Base-by-base conservation (phyloP, 2,113 vertebrate species). In the Myiopsitta monachus region DNA sequence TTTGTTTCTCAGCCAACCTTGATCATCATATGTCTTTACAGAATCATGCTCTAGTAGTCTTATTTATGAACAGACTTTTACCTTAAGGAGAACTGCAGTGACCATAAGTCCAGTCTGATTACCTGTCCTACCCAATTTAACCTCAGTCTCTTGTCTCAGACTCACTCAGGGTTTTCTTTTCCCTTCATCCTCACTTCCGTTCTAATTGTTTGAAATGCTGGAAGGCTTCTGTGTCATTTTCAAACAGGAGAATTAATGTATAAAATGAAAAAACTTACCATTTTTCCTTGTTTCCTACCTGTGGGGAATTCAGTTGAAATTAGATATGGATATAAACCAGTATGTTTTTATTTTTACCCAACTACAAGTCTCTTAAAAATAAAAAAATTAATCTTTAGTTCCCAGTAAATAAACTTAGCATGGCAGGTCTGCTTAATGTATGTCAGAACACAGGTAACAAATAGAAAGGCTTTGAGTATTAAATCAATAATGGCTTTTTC, bases 401-500 rank as follows among this genome's bases (percentile, higher is more conserved):
- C 54, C 43, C 63, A 77, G 55, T 96, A 93, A 67, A 97, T 97
- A 98, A 94, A 77, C 64, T 62, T 92, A 91, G 46, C 41, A 69
- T 92, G 95, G 69, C 91, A 96, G 77, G 63, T 94, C 91, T 94
- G 59, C 57, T 91, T 94, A 92, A 94, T 80, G 70, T 94, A 79
- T 74, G 59, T 90, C 61, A 88, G 91, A 92, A 94, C 84, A 83
- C 54, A 83, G 90, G 75, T 94, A 70, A 95, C 83, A 96, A 96
- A 95, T 88, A 95, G 86, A 95, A 90, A 73, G 49, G 43, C 31
- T 86, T 83, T 92, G 59, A 95, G 80, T 97, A 63, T 88, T 95
- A 97, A 96, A 97, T 97, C 94, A 96, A 93, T 95, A 95, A 84
- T 52, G 44, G 55, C 75, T 96, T 96, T 97, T 92, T 91, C 64